Conservation (phyloP, 2,113 vertebrate species). For the Xiphophorus hellerii region DNA sequence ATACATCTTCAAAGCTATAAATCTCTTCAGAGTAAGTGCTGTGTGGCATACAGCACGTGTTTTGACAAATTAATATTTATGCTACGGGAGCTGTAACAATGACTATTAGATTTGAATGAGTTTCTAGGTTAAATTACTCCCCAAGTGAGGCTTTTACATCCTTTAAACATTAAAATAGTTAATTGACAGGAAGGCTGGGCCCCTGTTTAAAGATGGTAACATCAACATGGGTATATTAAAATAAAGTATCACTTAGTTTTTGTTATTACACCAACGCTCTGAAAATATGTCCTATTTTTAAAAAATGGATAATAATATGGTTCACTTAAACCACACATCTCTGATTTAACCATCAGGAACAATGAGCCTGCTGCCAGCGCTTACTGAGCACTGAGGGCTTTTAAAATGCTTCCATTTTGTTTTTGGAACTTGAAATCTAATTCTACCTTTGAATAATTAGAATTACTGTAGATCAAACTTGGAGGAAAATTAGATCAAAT, state of each 20-base stretch:
- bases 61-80: conserved; percentile 62
- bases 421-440: neutral
- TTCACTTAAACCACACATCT: too few species aligned
- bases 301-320: too few species aligned
- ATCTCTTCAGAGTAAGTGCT: conserved; percentile 27
- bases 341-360: neutral
- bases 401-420: neutral
- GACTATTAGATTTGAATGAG: conserved; percentile 57
- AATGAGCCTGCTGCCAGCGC: neutral
- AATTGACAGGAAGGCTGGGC: conserved; percentile 33
- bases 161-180: conserved; percentile 51
- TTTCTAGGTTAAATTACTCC: conserved; percentile 52
- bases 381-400: neutral
- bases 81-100: conserved; percentile 47
- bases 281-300: too few species aligned
- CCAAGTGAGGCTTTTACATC: conserved; percentile 44
- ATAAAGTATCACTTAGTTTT: neutral
- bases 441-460: too few species aligned
- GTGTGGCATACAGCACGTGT: conserved; percentile 21
- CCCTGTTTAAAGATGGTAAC: neutral
- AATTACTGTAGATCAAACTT: too few species aligned
- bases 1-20: conserved; percentile 50
- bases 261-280: neutral
- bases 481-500: too few species aligned
- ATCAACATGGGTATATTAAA: conserved; percentile 18